Base-by-base conservation (phyloP, 2,797 vertebrate species). In the Scarus forsteni region DNA sequence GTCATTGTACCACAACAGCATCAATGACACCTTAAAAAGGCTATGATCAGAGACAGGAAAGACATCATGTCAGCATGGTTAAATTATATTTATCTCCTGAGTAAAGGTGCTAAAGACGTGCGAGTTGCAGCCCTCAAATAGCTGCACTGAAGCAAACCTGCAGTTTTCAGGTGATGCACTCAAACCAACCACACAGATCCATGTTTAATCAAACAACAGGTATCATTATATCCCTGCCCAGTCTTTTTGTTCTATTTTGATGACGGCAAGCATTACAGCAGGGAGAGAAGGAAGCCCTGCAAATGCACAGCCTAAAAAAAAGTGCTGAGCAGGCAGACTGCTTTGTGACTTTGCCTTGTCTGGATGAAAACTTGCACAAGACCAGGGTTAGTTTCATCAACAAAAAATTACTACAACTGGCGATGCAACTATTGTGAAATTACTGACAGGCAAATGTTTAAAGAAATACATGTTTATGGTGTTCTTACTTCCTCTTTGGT, bases 1-100 rank as follows among this genome's bases (percentile, higher is more conserved):
- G 34, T 27, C 27, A 34, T 43, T 27, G 57, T 15, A 3, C 38
- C 18, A 39, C 35, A 73, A 75, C n/a, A 65, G 42, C 61, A 64
- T 50, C 59, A 70, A 34, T 56, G 49, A 74, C 70, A 77, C 57
- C 75, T 70, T 80, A 62, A 63, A 64, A 51, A 75, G 66, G 19
- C 58, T 75, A 43, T 64, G 59, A 76, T 81, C 55, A 74, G 18
- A 48, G 48, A 62, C 59, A 27, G 40, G 5, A 18, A 60, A 82
- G 70, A 79, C 61, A 75, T 57, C 43, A 18, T 77, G 80, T 92
- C 84, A 92, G 78, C 71, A 56, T 6, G 39, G 66, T 72, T 82
- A 15, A 83, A 57, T 67, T 60, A 75, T 60, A 84, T 77, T 73
- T 34, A 78, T 63, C 58, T 59, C n/a, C 49, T 36, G 45, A 51